Conservation (phyloP, 2,888 invertebrate species). For the Chalcis sispes region DNA sequence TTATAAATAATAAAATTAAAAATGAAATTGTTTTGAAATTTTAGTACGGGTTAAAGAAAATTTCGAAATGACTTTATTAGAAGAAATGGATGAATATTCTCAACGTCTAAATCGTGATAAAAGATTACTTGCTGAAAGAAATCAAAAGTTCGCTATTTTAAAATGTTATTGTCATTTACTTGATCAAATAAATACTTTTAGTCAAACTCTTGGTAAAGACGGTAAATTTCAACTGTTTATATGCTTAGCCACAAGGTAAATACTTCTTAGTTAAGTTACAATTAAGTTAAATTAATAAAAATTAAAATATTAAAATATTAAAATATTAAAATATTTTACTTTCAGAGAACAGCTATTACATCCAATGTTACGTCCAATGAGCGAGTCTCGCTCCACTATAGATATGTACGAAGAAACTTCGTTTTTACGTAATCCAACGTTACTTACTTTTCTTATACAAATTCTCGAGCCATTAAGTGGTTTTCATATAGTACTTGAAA, state of each 20-base stretch:
- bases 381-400: slow-evolving; percentile 89
- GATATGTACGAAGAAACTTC: slow-evolving; percentile 98
- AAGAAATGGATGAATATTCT: slow-evolving; percentile 78
- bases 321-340: slow-evolving; percentile 4
- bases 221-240: slow-evolving; percentile 98
- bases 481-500: slow-evolving; percentile 90
- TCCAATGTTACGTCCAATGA: slow-evolving; percentile 93
- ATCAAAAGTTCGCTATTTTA: slow-evolving; percentile 81
- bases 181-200: slow-evolving; percentile 90
- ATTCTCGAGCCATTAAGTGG: slow-evolving; percentile 94
- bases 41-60: slow-evolving; percentile 88
- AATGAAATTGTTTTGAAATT: slow-evolving; percentile 64
- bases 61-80: slow-evolving; percentile 85
- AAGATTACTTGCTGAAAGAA: slow-evolving; percentile 67
- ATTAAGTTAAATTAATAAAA: background rate
- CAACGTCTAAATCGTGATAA: slow-evolving; percentile 70
- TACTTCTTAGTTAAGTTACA: background rate
- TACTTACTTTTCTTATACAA: slow-evolving; percentile 92
- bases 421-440: slow-evolving; percentile 91
- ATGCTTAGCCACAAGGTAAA: slow-evolving; percentile 92
- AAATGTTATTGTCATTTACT: slow-evolving; percentile 92
- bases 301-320: background rate
- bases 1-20: slow-evolving; percentile 3
- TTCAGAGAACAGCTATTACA: slow-evolving; percentile 91
- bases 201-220: slow-evolving; percentile 95